These are phyloP conservation scores for Platanista minor DNA, from an alignment of 2,113 vertebrate species.

Conservation along the genomic window DNA sequence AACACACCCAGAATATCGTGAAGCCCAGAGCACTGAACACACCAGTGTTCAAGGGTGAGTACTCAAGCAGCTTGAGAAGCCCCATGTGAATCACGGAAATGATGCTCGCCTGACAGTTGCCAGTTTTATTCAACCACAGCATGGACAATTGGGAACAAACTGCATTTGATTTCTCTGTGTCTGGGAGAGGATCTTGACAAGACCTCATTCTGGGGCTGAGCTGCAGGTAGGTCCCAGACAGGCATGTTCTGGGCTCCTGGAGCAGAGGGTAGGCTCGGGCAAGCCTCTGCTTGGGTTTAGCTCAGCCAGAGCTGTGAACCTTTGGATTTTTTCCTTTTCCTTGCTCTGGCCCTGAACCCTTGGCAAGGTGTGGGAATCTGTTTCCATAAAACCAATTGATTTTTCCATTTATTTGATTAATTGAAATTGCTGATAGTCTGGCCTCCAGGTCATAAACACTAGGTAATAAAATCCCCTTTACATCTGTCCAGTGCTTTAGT, in stretches of 20 bases:
- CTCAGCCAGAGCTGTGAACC: not conserved
- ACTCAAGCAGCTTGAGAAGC: not conserved
- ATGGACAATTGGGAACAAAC: not conserved
- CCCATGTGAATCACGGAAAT: not conserved
- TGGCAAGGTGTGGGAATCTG: not conserved
- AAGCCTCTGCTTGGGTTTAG: not conserved
- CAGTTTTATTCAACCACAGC: not conserved
- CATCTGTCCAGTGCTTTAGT: conserved; percentile 46
- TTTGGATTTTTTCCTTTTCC: not conserved
- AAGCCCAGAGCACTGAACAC: not conserved
- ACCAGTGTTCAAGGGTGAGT: accelerated
- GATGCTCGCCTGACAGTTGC: not conserved
- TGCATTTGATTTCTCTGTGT: not conserved
- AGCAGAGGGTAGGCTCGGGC: not conserved
- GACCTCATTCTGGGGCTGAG: not conserved
- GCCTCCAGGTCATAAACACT: conserved; percentile 59
- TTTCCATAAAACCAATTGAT: conserved; percentile 71
- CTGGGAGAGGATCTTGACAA: not conserved
- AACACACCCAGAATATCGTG: not conserved
- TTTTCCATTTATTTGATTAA: conserved; percentile 76
- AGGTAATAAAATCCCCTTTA: conserved; percentile 44
- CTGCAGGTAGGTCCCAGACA: not conserved
- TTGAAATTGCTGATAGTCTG: conserved; percentile 67
- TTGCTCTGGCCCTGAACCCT: conserved; percentile 43
- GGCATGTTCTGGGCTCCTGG: not conserved